Evolutionary conservation across 2,113 vertebrate species (phyloP).

Genomic region (Cyanistes caeruleus): DNA sequence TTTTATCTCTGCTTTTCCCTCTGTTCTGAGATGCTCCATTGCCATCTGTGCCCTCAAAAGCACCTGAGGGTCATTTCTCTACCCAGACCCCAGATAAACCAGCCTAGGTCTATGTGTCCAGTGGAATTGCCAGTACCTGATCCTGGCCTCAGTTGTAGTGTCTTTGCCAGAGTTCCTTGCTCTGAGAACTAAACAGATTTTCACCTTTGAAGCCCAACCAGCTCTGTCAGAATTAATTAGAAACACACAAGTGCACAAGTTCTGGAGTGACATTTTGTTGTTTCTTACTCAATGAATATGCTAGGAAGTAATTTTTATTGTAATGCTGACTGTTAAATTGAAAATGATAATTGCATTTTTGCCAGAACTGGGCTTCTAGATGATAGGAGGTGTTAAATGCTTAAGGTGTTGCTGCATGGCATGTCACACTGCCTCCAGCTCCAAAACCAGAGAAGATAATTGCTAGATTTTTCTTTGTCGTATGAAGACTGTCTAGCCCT

Average conservation of each 20-base stretch:
- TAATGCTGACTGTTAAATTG: background rate
- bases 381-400: background rate
- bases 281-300: background rate
- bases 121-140: background rate
- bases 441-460: background rate
- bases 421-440: background rate
- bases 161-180: background rate
- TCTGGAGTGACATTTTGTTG: background rate
- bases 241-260: background rate
- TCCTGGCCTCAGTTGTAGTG: rapidly evolving
- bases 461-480: background rate
- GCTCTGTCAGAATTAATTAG: background rate
- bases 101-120: background rate
- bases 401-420: background rate
- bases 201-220: background rate
- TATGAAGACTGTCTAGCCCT: background rate
- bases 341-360: background rate
- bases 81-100: background rate
- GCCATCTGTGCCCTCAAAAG: background rate
- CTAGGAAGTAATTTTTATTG: background rate
- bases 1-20: background rate
- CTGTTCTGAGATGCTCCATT: background rate
- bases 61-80: background rate
- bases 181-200: background rate
- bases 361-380: background rate